phyloP scores from a whole-genome alignment of 2,797 vertebrate genomes.

The Artibeus jamaicensis region DNA sequence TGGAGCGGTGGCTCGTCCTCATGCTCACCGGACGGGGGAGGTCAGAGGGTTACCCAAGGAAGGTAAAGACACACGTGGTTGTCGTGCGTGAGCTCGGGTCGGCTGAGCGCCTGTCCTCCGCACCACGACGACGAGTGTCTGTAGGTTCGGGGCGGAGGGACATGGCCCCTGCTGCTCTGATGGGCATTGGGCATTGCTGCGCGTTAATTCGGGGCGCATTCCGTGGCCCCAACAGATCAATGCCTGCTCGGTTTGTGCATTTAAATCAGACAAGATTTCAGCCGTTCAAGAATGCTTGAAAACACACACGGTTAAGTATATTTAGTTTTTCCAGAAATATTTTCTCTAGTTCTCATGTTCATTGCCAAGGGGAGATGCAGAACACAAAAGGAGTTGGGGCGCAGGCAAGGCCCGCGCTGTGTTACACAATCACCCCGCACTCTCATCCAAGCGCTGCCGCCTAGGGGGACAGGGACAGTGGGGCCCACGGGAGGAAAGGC shows the following conservation, averaged over 20 bases:
- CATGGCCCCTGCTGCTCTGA: not conserved
- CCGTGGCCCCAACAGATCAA: not conserved
- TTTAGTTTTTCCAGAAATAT: constrained; percentile 15
- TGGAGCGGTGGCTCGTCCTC: not conserved
- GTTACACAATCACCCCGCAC: not conserved
- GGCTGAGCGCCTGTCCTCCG: too few species aligned
- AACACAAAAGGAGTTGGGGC: not conserved
- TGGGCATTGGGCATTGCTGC: not conserved
- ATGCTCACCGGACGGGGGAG: not conserved
- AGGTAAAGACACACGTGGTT: not conserved
- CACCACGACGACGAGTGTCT: not conserved
- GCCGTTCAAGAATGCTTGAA: constrained; percentile 1
- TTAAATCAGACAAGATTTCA: not conserved
- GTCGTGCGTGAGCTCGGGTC: not conserved
- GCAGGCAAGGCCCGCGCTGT: not conserved
- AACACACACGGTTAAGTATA: constrained; percentile 3
- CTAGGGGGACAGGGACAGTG: not conserved
- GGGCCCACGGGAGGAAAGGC: not conserved
- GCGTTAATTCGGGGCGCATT: not conserved
- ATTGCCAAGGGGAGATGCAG: not conserved
- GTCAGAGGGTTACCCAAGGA: not conserved
- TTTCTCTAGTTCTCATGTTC: not conserved
- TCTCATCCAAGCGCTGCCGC: not conserved
- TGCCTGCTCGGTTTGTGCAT: not conserved
- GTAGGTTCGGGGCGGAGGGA: not conserved